These are phyloP conservation scores for Micronycteris hirsuta DNA, from an alignment of 2,113 vertebrate species.

Conservation along the genomic window DNA sequence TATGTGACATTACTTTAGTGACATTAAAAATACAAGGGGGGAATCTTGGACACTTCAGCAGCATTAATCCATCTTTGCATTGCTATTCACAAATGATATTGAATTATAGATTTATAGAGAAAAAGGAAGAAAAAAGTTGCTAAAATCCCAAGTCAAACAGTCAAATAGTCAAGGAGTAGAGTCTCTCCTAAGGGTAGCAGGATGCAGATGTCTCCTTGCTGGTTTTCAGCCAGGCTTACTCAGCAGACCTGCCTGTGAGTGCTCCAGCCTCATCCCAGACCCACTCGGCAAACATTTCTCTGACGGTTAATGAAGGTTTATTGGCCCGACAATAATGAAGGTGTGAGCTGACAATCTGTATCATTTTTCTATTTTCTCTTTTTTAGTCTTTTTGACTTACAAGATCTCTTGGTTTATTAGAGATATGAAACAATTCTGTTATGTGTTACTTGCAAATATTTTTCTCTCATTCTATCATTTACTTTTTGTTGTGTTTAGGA, in stretches of 20 bases:
- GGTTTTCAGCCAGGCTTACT: background rate
- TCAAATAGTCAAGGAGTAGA: background rate
- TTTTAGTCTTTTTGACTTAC: background rate
- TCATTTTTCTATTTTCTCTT: background rate
- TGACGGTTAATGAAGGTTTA: background rate
- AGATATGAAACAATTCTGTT: background rate
- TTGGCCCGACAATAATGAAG: no score
- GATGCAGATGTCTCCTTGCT: background rate
- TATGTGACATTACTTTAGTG: constrained; percentile 1
- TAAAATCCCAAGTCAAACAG: background rate
- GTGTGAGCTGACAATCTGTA: background rate
- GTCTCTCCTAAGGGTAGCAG: background rate
- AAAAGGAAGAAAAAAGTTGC: background rate
- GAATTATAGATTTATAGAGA: background rate
- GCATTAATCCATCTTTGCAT: background rate
- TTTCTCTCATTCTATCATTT: background rate
- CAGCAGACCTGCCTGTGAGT: background rate
- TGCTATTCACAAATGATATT: background rate
- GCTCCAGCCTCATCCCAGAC: background rate
- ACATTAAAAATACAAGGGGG: background rate
- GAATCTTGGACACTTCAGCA: background rate
- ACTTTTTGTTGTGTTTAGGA: background rate
- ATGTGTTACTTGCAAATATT: background rate
- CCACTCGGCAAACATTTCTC: background rate
- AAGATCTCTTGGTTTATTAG: background rate